Evolutionary conservation across 2,797 vertebrate species (phyloP).

Genomic region (Neoniphon sammara): DNA sequence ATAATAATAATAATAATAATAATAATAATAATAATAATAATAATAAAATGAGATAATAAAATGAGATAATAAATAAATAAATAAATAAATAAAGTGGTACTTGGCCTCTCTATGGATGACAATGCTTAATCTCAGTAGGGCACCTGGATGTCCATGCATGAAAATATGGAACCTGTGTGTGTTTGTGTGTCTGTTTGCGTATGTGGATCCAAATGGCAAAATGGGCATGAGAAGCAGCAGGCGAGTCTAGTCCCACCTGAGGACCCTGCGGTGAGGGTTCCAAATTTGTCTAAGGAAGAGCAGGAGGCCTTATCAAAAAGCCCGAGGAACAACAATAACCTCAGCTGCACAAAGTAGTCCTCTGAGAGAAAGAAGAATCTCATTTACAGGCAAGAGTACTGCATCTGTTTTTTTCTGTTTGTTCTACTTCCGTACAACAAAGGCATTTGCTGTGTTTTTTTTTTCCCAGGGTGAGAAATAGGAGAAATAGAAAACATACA

Average conservation of each 20-base stretch:
- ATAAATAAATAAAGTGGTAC: conserved; percentile 12
- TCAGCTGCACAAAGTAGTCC: conserved; percentile 71
- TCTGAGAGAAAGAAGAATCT: conserved; percentile 59
- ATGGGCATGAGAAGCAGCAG: conserved; percentile 67
- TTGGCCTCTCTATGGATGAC: conserved; percentile 25
- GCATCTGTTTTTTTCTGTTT: conserved; percentile 72
- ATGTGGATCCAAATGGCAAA: conserved; percentile 63
- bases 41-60: too few relatives aligned
- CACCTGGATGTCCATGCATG: conserved; percentile 41
- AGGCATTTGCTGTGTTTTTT: conserved; percentile 22
- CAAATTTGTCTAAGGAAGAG: conserved; percentile 70
- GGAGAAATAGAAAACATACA: conserved; percentile 55
- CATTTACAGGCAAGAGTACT: conserved; percentile 62
- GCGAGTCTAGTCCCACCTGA: conserved; percentile 72
- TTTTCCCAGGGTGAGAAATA: conserved; percentile 34
- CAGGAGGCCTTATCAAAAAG: conserved; percentile 77
- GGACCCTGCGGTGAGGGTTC: conserved; percentile 62
- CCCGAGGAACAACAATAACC: conserved; percentile 69
- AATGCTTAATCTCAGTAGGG: conserved; percentile 35
- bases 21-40: too few relatives aligned
- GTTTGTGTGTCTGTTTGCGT: conserved; percentile 10
- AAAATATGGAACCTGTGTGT: conserved; percentile 47
- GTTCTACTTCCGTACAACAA: conserved; percentile 67
- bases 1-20: too few relatives aligned
- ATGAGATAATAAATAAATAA: too few relatives aligned